These are phyloP conservation scores for Oreochromis mossambicus DNA, from an alignment of 2,797 vertebrate genomes.

Conservation along the genomic window DNA sequence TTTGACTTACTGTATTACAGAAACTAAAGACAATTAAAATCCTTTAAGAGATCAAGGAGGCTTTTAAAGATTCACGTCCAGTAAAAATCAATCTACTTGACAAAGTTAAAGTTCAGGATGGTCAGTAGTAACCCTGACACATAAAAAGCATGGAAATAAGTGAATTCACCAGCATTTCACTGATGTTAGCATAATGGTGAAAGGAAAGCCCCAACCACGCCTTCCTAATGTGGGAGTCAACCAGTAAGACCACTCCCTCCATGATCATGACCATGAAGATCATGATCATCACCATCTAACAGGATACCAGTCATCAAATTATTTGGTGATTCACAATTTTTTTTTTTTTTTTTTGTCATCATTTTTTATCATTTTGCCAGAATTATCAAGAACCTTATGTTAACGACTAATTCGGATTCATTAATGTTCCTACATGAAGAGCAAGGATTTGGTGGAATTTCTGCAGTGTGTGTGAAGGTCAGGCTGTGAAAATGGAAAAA, in stretches of 20 bases:
- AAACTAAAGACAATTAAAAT: neutral
- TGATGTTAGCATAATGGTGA: neutral
- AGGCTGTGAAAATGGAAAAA: neutral
- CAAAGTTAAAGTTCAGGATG: neutral
- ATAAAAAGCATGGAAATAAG: neutral
- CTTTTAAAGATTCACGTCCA: neutral
- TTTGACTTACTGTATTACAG: neutral
- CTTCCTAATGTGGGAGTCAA: neutral
- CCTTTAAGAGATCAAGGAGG: neutral
- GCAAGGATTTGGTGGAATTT: neutral
- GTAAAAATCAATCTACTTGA: neutral
- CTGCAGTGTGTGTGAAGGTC: neutral
- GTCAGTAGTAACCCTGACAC: neutral
- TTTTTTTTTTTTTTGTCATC: neutral
- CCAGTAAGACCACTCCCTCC: neutral
- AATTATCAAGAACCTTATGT: neutral
- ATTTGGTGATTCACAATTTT: neutral
- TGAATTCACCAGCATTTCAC: neutral
- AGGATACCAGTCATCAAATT: neutral
- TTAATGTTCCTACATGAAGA: neutral
- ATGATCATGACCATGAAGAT: neutral
- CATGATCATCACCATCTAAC: neutral
- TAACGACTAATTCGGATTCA: neutral
- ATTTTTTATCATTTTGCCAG: neutral
- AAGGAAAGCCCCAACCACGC: neutral